Percentiles rank a stretch among this genome's conserved stretches.
Conservation (phyloP, 2,113 vertebrate genomes). For the Glaucidium brasilianum region DNA sequence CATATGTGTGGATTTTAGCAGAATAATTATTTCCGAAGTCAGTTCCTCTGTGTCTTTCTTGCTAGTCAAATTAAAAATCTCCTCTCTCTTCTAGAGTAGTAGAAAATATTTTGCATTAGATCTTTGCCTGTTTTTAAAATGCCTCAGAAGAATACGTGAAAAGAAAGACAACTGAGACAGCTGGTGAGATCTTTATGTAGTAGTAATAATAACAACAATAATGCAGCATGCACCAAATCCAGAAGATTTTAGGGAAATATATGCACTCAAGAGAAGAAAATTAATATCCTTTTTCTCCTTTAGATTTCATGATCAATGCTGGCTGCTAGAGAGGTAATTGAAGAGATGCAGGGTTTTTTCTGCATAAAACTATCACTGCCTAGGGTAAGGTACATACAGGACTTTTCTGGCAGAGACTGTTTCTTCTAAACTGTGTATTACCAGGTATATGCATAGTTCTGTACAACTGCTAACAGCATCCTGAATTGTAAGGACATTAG, state of each 20-base stretch:
- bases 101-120: not conserved
- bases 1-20: not conserved
- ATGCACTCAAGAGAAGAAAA: not conserved
- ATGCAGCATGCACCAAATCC: not conserved
- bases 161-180: not conserved
- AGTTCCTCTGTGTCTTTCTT: not conserved
- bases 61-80: not conserved
- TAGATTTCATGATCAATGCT: not conserved
- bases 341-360: not conserved
- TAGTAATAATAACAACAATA: not conserved
- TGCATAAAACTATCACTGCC: not conserved
- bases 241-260: not conserved
- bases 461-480: not conserved
- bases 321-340: not conserved
- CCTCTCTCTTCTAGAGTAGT: not conserved
- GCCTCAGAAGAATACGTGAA: not conserved
- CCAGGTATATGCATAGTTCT: not conserved
- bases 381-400: not conserved
- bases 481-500: not conserved
- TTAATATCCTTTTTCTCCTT: not conserved
- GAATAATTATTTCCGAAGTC: not conserved
- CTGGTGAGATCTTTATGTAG: not conserved
- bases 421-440: not conserved
- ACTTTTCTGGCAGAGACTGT: not conserved
- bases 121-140: not conserved